phyloP scores from a whole-genome alignment of 2,888 invertebrate genomes.

The Lamproptera curius region DNA sequence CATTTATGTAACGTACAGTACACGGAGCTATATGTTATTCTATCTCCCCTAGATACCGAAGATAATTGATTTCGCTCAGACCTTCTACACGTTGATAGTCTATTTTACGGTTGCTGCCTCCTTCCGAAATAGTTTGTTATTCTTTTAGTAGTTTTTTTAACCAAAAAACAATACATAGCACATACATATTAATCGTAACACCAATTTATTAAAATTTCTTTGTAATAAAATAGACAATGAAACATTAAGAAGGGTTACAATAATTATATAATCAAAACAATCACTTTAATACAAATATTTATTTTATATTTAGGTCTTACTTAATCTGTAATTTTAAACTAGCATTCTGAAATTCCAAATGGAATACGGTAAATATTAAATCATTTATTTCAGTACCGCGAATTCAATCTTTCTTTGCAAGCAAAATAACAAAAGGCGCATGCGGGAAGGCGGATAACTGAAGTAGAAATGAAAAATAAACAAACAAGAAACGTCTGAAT shows the following conservation, averaged over 20 bases:
- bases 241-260: too few relatives aligned
- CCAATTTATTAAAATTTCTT: too few relatives aligned
- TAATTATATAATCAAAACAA: too few relatives aligned
- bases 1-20: too few relatives aligned
- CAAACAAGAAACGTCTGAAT: slow-evolving; percentile 20
- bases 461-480: slow-evolving; percentile 18
- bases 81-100: slow-evolving; percentile 32
- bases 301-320: too few relatives aligned
- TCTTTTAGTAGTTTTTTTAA: slow-evolving; percentile 12
- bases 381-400: slow-evolving; percentile 14
- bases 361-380: slow-evolving; percentile 16
- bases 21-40: not conserved
- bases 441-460: slow-evolving; percentile 15
- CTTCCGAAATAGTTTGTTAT: slow-evolving; percentile 22
- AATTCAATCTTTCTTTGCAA: slow-evolving; percentile 20
- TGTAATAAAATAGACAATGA: too few relatives aligned
- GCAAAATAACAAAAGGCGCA: slow-evolving; percentile 21
- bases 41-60: slow-evolving; percentile 20
- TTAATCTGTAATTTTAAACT: too few relatives aligned
- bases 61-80: slow-evolving; percentile 42
- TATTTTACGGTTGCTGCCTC: slow-evolving; percentile 38
- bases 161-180: slow-evolving; percentile 14
- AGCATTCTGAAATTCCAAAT: too few relatives aligned
- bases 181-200: too few relatives aligned
- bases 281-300: too few relatives aligned